Evolutionary conservation across 2,888 invertebrate species (phyloP).

Genomic region (Hanleya hanleyi): DNA sequence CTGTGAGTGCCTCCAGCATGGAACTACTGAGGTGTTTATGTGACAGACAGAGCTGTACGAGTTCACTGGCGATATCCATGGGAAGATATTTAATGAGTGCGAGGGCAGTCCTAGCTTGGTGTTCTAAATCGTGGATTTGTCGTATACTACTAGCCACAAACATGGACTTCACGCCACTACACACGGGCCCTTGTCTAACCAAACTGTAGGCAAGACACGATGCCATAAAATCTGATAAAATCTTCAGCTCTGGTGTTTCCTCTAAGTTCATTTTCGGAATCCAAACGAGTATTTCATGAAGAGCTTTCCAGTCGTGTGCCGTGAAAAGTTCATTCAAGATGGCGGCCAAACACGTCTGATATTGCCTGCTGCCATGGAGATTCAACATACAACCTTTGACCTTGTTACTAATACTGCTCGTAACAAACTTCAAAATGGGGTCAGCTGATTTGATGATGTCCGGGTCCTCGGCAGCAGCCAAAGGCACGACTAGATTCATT

Average conservation of each 20-base stretch:
- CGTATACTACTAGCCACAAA: not conserved
- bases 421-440: conserved; percentile 62
- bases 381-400: conserved; percentile 63
- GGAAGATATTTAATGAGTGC: conserved; percentile 51
- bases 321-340: conserved; percentile 50
- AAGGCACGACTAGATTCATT: conserved; percentile 58
- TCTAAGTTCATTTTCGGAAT: conserved; percentile 51
- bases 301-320: conserved; percentile 55
- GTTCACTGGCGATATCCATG: conserved; percentile 56
- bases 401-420: conserved; percentile 55
- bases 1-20: conserved; percentile 35
- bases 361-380: conserved; percentile 55
- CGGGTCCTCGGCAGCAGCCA: conserved; percentile 60
- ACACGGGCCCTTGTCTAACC: not conserved
- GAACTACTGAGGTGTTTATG: conserved; percentile 25
- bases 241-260: conserved; percentile 45
- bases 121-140: conserved; percentile 13
- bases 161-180: no score
- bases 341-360: conserved; percentile 48
- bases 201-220: conserved; percentile 38
- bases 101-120: conserved; percentile 53
- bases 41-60: conserved; percentile 57
- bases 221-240: conserved; percentile 59
- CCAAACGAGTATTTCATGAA: conserved; percentile 53
- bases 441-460: conserved; percentile 58